These are phyloP conservation scores for Caenorhabditis parvicauda DNA, from an alignment of 2,888 invertebrate species.

Conservation along the genomic window DNA sequence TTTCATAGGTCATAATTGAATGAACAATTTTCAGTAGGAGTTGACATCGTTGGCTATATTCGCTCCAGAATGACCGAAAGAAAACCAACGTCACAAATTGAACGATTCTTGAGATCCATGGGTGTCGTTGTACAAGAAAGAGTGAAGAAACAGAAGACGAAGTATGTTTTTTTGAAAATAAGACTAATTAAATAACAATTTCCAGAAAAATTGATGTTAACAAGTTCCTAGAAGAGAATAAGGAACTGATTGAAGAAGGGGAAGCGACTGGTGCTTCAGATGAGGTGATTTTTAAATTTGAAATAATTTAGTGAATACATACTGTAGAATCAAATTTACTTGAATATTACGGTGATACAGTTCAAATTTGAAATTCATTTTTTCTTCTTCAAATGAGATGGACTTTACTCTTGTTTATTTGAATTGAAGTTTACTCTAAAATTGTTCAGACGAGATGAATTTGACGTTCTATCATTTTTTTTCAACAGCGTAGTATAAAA, in stretches of 20 bases:
- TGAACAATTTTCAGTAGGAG: constrained; percentile 26
- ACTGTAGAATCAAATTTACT: no score
- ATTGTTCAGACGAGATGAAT: no score
- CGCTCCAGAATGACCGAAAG: constrained; percentile 26
- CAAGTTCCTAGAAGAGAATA: constrained; percentile 5
- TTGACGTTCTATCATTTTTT: no score
- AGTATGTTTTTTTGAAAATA: constrained; percentile 2
- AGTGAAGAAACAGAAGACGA: constrained; percentile 2
- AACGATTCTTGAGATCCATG: constrained; percentile 24
- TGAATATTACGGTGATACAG: no score
- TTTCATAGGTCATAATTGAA: no score
- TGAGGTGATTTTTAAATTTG: background rate
- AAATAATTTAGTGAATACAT: background rate
- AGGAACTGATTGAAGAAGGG: constrained; percentile 7
- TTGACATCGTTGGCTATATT: constrained; percentile 31
- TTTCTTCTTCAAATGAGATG: no score
- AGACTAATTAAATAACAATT: no score
- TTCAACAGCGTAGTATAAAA: no score
- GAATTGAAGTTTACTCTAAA: no score
- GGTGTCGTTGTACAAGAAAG: constrained; percentile 13
- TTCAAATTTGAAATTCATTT: no score
- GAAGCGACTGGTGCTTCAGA: background rate
- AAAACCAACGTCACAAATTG: constrained; percentile 30
- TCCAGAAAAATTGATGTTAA: no score
- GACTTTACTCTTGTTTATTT: no score